A percentile compares a stretch with the other conserved stretches of the same genome.
phyloP scores from a whole-genome alignment of 1,140 invertebrate genomes.

The Melanaphis sacchari region DNA sequence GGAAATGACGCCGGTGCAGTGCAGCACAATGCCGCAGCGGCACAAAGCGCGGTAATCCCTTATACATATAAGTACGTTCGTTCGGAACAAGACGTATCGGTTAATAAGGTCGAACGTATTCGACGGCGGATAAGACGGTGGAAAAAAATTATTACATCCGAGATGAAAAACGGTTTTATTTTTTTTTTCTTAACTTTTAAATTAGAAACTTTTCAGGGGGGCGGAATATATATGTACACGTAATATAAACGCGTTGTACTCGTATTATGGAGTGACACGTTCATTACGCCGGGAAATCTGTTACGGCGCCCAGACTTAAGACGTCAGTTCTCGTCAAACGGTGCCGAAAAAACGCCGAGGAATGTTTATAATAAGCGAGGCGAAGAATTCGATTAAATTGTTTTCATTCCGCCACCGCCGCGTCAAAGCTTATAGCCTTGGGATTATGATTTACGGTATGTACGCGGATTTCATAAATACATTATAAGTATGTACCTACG shows the following conservation, averaged over 20 bases:
- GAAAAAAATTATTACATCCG: constrained; percentile 44
- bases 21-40: not conserved
- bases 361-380: constrained; percentile 47
- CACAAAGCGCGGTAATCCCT: constrained; percentile 41
- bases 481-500: not conserved
- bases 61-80: not conserved
- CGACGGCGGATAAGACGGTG: not conserved
- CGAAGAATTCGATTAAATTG: constrained; percentile 57
- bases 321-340: constrained; percentile 51
- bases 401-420: constrained; percentile 34
- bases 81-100: constrained; percentile 48
- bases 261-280: constrained; percentile 45
- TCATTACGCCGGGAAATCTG: constrained; percentile 32
- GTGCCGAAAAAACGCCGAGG: not conserved
- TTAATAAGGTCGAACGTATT: constrained; percentile 51
- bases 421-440: constrained; percentile 39
- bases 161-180: constrained; percentile 45
- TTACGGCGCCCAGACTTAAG: constrained; percentile 21
- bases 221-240: not conserved
- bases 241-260: not conserved
- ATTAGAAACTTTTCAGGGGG: constrained; percentile 41
- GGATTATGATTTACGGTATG: constrained; percentile 49
- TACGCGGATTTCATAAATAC: not conserved
- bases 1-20: not conserved
- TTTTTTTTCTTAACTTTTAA: constrained; percentile 29